Evolutionary conservation across 2,797 vertebrate species (phyloP), one percentile per base, ranked within the genome.

Genomic region (Oryzias dopingdopingensis): DNA sequence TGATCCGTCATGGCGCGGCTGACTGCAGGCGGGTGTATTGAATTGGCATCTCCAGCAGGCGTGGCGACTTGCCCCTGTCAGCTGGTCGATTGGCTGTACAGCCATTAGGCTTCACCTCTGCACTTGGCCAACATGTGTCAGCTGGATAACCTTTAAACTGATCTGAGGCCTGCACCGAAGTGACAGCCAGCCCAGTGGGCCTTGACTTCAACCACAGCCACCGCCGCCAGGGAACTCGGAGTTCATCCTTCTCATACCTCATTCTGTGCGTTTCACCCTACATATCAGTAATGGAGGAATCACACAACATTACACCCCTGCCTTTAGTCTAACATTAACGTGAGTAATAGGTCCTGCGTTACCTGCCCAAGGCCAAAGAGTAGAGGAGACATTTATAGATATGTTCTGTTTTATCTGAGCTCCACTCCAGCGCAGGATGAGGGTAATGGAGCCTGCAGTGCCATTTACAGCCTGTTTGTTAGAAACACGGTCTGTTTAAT

Each of bases 81-180:
- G 72, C 52, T 10, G 76, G 66, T 87, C 76, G 54, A 87, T 89
- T 89, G 88, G 83, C 79, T 73, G 59, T 73, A 82, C 67, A 61
- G 76, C 70, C 80, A 87, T 88, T 83, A 84, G 79, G 63, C 69
- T 56, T 68, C 67, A 81, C 75, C 79, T 88, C 84, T 87, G 54
- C 59, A 67, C 71, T 66, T 60, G 10, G 70, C 3, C 83, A 88
- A 90, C 90, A 89, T 68, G 84, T 91, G 91, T 92, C 90, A 92
- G 83, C 85, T 89, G 84, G 85, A 86, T 90, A 92, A 91, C 78
- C 78, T 87, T 87, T 84, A 85, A 83, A 90, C 82, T 80, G 81
- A 89, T 86, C 79, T 73, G 74, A 82, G 78, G 77, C 71, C 79
- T 72, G 76, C 40, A 67, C 54, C 26, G 63, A 82, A 76, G 80